phyloP scores from a whole-genome alignment of 2,888 invertebrate species.

The Apoda limacodes region DNA sequence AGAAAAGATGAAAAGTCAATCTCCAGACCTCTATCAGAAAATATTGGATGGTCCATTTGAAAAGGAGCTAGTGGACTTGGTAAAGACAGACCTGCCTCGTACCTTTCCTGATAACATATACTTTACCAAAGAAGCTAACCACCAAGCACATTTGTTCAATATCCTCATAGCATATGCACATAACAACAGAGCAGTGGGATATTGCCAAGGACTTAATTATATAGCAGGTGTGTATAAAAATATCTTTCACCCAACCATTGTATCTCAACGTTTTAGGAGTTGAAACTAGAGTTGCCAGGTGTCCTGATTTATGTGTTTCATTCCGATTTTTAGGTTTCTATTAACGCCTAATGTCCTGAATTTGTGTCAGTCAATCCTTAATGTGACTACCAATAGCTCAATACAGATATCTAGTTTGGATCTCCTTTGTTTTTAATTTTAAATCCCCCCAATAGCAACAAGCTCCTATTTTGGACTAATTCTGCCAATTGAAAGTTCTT shows the following conservation, averaged over 20 bases:
- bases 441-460: too few species aligned
- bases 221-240: slow-evolving; percentile 73
- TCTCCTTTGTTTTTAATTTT: too few species aligned
- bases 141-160: slow-evolving; percentile 83
- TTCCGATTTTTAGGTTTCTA: too few species aligned
- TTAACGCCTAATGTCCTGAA: too few species aligned
- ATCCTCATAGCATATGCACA: slow-evolving; percentile 90
- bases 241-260: neutral
- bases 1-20: slow-evolving; percentile 72
- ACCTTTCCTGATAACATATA: slow-evolving; percentile 97
- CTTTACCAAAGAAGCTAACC: slow-evolving; percentile 81
- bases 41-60: slow-evolving; percentile 78
- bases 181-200: slow-evolving; percentile 88
- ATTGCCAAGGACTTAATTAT: slow-evolving; percentile 96
- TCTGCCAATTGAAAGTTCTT: too few species aligned
- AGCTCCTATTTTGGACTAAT: too few species aligned
- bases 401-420: too few species aligned
- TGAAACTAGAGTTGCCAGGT: neutral
- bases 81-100: slow-evolving; percentile 89
- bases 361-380: too few species aligned
- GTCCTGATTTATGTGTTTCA: neutral
- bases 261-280: neutral
- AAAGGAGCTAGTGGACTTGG: slow-evolving; percentile 80
- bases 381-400: too few species aligned
- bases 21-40: slow-evolving; percentile 75